phyloP scores from a whole-genome alignment of 2,888 invertebrate genomes.

The Lordiphosa fenestrarum region DNA sequence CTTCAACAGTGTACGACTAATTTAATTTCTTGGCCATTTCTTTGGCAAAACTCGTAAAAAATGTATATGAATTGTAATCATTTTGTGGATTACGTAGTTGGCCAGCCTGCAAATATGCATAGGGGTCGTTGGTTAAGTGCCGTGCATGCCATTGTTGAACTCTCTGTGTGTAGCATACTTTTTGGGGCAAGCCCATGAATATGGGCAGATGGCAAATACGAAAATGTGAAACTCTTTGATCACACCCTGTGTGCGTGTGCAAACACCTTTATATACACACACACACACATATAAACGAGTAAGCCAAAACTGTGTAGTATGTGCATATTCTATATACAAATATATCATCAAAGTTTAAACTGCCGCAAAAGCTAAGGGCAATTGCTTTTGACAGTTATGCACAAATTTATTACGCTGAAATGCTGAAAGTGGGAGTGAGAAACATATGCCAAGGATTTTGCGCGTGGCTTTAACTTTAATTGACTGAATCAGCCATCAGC shows the following conservation, averaged over 20 bases:
- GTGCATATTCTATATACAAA: slow-evolving; percentile 53
- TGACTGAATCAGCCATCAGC: slow-evolving; percentile 56
- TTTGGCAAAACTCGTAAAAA: no score
- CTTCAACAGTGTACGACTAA: no score
- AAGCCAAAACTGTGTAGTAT: slow-evolving; percentile 20
- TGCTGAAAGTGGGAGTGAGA: slow-evolving; percentile 57
- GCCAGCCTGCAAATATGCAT: no score
- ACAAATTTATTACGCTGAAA: slow-evolving; percentile 74
- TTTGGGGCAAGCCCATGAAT: neutral
- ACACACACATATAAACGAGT: slow-evolving; percentile 12
- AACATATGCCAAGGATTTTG: slow-evolving; percentile 27
- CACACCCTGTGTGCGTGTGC: slow-evolving; percentile 3
- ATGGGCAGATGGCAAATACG: slow-evolving; percentile 4
- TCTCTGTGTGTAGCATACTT: neutral
- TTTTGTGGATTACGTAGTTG: no score
- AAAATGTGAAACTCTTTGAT: slow-evolving; percentile 8
- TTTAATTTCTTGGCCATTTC: no score
- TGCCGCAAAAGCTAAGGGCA: slow-evolving; percentile 75
- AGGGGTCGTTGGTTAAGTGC: no score
- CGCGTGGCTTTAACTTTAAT: slow-evolving; percentile 51
- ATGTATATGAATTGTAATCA: no score
- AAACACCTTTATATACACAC: slow-evolving; percentile 16
- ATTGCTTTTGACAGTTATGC: slow-evolving; percentile 76
- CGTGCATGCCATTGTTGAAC: neutral
- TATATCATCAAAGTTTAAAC: slow-evolving; percentile 74